Evolutionary conservation across 1,140 invertebrate genomes (phyloP).

Genomic region (Drosophila nannoptera): DNA sequence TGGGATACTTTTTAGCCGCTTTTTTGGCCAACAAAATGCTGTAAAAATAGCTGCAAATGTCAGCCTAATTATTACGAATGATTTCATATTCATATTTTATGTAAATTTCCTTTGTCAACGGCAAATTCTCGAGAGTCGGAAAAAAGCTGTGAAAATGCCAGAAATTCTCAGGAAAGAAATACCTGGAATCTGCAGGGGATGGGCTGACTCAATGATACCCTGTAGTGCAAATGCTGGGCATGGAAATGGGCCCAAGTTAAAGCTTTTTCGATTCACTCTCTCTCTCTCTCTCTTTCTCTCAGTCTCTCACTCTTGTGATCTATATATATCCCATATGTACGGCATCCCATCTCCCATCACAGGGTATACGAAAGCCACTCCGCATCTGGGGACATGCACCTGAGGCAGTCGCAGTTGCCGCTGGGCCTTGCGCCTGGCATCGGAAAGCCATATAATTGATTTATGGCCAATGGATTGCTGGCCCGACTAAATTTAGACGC

Average conservation of each 20-base stretch:
- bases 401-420: conserved; percentile 36
- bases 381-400: conserved; percentile 41
- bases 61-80: conserved; percentile 73
- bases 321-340: no score
- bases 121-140: conserved; percentile 35
- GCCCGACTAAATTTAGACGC: conserved; percentile 63
- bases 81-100: conserved; percentile 59
- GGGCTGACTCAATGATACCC: neutral
- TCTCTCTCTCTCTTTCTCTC: no score
- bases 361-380: conserved; percentile 17
- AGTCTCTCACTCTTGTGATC: no score
- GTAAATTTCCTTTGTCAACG: conserved; percentile 51
- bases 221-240: neutral
- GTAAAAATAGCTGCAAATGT: conserved; percentile 61
- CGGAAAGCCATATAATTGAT: conserved; percentile 66
- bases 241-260: neutral
- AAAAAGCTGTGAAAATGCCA: conserved; percentile 59
- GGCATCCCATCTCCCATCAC: no score
- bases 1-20: neutral
- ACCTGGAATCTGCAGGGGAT: no score
- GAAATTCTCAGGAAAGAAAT: conserved; percentile 38
- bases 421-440: conserved; percentile 34
- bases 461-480: conserved; percentile 74
- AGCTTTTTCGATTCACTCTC: no score
- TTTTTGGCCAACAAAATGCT: conserved; percentile 35